A percentile compares a stretch with the other conserved stretches of the same genome.
Conservation (phyloP, 2,888 invertebrate genomes). For the Pristionchus fissidentatus region DNA sequence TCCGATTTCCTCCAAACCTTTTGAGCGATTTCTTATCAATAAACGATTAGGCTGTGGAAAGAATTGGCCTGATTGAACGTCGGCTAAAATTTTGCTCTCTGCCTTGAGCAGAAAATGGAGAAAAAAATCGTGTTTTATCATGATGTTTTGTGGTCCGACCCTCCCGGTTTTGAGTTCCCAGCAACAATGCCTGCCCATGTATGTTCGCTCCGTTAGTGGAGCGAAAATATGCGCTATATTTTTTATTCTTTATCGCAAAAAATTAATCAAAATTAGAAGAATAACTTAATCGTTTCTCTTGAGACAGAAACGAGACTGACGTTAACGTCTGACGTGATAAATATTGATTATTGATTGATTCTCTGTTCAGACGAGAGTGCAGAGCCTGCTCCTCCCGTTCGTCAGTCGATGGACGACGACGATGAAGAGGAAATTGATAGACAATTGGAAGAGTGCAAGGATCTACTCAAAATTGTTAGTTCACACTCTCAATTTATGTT, state of each 20-base stretch:
- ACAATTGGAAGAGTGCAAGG: conserved; percentile 38
- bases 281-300: no score
- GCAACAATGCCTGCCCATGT: no score
- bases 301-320: background rate
- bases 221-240: background rate
- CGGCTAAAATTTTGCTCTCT: no score
- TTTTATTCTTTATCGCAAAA: background rate
- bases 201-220: background rate
- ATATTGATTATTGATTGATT: conserved; percentile 6
- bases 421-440: conserved; percentile 47
- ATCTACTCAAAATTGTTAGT: conserved; percentile 16
- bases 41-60: no score
- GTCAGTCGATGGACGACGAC: conserved; percentile 36
- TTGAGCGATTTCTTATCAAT: no score
- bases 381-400: conserved; percentile 42
- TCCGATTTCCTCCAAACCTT: no score
- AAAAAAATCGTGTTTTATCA: no score
- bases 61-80: no score
- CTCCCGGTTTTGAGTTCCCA: no score
- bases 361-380: background rate
- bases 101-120: no score
- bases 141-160: no score
- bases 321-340: background rate
- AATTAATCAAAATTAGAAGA: background rate
- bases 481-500: no score